Evolutionary conservation across 1,140 invertebrate species (phyloP), one percentile per base, ranked within the genome.

Genomic region (Ericerus pela): DNA sequence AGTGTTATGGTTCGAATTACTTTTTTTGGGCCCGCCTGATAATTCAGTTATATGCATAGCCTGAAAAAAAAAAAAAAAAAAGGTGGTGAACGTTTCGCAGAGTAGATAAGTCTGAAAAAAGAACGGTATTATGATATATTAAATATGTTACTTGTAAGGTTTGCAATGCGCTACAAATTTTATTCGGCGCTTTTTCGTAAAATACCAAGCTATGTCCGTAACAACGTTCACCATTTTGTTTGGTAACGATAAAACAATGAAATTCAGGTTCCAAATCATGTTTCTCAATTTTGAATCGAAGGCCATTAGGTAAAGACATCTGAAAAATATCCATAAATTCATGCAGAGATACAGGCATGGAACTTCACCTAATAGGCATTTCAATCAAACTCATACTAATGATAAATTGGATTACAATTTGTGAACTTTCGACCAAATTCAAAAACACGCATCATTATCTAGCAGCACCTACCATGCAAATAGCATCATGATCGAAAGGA

Each of bases 241-340:
- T 80, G 18, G 95, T 98, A 38, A 97, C 90, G 8, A 97, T 80
- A 75, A 98, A 99, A 47, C 92, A 90, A 70, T 99, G 96, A 75
- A 96, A 96, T 60, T 77, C 79, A 14, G 93, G 85, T 60, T 87
- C 82, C 58, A 90, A 77, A 43, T 80, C 79, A 70, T 96, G 86
- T 70, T 91, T 93, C 69, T 96, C 91, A 3, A 93, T 96, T 53
- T 87, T 80, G 73, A 99, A 96, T 62, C 84, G 79, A 16, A 98
- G 71, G 43, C 95, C 94, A 70, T 84, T 84, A 31, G 95, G 95
- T 65, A 97, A 74, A 69, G 89, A 94, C 28, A 99, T 76, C 88
- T 94, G 70, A 54, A 76, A 75, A 65, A 65, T 59, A 65, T 54
- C 58, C 63, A 57, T 58, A 58, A 51, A 61, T 60, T n/a, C 14